phyloP scores from a whole-genome alignment of 2,888 invertebrate genomes.

The Ectropis crepuscularia region DNA sequence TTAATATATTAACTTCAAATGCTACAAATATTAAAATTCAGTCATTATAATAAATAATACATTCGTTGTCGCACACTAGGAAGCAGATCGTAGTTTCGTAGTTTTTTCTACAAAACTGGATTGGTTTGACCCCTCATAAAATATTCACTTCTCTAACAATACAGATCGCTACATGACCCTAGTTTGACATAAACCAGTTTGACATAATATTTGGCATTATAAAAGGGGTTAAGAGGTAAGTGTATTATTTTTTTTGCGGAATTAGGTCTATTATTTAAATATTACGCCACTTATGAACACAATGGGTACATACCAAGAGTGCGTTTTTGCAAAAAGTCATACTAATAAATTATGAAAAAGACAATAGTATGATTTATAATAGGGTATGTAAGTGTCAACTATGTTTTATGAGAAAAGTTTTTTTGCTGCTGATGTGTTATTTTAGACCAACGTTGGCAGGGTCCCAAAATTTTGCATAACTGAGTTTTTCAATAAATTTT shows the following conservation, averaged over 20 bases:
- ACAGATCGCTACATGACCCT: conserved; percentile 17
- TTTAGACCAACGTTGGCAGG: conserved; percentile 4
- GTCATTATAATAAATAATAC: background rate
- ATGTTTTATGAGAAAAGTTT: conserved; percentile 19
- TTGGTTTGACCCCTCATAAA: conserved; percentile 15
- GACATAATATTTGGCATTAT: conserved; percentile 27
- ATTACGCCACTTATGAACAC: conserved; percentile 63
- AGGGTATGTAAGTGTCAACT: conserved; percentile 27
- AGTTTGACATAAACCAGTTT: conserved; percentile 21
- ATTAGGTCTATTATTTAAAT: conserved; percentile 63
- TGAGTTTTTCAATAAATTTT: too few relatives aligned
- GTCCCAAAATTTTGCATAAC: background rate
- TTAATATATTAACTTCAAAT: too few relatives aligned
- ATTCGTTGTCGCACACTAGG: too few relatives aligned
- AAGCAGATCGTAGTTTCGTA: background rate
- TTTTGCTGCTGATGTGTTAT: conserved; percentile 24
- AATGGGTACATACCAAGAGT: conserved; percentile 58
- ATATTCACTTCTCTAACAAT: conserved; percentile 20
- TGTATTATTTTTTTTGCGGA: conserved; percentile 38
- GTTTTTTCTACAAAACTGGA: conserved; percentile 1
- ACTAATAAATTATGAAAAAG: conserved; percentile 26
- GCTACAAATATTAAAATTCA: background rate
- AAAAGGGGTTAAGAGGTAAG: conserved; percentile 41
- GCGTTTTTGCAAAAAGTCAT: conserved; percentile 25
- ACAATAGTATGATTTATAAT: conserved; percentile 29